Conservation (phyloP, 2,888 invertebrate genomes). For the Agapostemon virescens region DNA sequence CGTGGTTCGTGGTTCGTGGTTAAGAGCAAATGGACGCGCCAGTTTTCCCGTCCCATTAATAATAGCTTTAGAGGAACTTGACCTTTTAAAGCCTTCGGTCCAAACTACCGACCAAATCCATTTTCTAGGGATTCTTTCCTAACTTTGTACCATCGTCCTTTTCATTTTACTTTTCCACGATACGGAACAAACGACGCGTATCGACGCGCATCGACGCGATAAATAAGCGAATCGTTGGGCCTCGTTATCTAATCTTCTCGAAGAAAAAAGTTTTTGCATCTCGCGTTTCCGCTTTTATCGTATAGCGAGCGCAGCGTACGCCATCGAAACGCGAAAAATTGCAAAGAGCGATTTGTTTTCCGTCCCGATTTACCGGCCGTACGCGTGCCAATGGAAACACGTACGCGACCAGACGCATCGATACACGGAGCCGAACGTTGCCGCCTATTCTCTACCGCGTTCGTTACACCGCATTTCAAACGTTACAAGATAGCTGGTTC, state of each 20-base stretch:
- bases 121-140: slow-evolving; percentile 14
- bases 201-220: neutral
- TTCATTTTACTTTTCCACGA: neutral
- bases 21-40: slow-evolving; percentile 66
- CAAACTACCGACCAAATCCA: slow-evolving; percentile 53
- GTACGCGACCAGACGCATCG: neutral
- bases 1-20: slow-evolving; percentile 67
- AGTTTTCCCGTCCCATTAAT: slow-evolving; percentile 70
- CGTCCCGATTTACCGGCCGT: neutral
- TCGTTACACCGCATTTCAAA: slow-evolving; percentile 26
- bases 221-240: neutral
- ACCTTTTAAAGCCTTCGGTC: slow-evolving; percentile 72
- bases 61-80: slow-evolving; percentile 73
- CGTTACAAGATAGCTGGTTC: slow-evolving; percentile 4
- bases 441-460: slow-evolving; percentile 23
- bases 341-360: neutral
- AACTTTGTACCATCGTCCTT: neutral
- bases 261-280: neutral
- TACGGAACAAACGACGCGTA: neutral
- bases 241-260: neutral
- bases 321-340: neutral
- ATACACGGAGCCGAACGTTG: slow-evolving; percentile 20
- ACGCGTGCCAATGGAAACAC: neutral
- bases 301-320: neutral
- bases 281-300: neutral